Percentiles rank a stretch among this genome's conserved stretches.
phyloP scores from a whole-genome alignment of 2,113 vertebrate genomes.

The Caloenas nicobarica region DNA sequence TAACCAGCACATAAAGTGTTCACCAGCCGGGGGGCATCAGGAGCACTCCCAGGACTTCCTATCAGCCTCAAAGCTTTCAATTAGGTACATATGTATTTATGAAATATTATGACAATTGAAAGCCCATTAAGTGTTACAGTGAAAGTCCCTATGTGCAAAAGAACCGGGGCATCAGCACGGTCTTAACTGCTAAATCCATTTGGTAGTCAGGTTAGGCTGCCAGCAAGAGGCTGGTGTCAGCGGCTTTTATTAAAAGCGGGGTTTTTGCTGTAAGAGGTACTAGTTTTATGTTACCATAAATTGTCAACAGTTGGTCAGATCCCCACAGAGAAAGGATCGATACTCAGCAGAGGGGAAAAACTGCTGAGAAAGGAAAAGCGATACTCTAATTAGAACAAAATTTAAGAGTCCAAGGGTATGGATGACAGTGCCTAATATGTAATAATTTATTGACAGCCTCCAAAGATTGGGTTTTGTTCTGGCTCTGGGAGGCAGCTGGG shows the following conservation, averaged over 20 bases:
- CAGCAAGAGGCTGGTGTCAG: background rate
- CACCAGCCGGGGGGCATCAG: too few species aligned
- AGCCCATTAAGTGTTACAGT: background rate
- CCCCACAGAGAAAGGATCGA: slow-evolving; percentile 63
- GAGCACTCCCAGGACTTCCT: too few species aligned
- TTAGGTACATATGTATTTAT: background rate
- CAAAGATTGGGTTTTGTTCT: background rate
- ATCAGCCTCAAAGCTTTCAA: too few species aligned
- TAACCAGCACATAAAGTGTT: too few species aligned
- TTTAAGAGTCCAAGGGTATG: slow-evolving; percentile 40
- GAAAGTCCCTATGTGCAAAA: background rate
- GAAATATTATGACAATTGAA: background rate
- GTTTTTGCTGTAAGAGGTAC: slow-evolving; percentile 7
- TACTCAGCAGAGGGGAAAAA: slow-evolving; percentile 57
- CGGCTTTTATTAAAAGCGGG: background rate
- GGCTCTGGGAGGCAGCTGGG: slow-evolving; percentile 18
- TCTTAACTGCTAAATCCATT: background rate
- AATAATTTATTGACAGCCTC: slow-evolving; percentile 54
- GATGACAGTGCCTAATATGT: slow-evolving; percentile 55
- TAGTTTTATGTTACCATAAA: slow-evolving; percentile 63
- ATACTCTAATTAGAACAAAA: slow-evolving; percentile 62
- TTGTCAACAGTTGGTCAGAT: slow-evolving; percentile 68
- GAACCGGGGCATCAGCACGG: rapidly evolving
- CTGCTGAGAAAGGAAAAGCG: slow-evolving; percentile 62
- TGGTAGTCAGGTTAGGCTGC: background rate